A percentile compares a stretch with the other conserved stretches of the same genome.
These are phyloP conservation scores for Cardinalis cardinalis DNA, from an alignment of 2,113 vertebrate species.

Conservation along the genomic window DNA sequence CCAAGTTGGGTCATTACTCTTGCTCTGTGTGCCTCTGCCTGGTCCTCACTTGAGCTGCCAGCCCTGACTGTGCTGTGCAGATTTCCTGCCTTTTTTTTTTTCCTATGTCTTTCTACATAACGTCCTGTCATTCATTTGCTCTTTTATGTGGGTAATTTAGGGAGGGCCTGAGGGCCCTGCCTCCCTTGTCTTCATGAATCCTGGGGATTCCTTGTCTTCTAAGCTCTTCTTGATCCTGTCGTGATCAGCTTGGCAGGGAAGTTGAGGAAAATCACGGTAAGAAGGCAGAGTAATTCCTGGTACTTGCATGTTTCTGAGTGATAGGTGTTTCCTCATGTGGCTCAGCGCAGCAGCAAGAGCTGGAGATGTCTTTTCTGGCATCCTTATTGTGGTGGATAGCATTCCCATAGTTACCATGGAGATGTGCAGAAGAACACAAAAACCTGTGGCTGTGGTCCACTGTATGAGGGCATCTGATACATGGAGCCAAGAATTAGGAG, in stretches of 20 bases:
- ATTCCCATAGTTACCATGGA: neutral
- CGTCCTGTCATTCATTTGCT: neutral
- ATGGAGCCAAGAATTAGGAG: neutral
- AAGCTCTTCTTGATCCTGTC: neutral
- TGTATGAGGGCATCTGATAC: neutral
- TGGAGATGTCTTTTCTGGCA: accelerated
- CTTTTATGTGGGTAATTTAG: neutral
- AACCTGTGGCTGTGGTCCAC: accelerated
- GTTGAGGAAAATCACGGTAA: neutral
- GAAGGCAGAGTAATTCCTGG: neutral
- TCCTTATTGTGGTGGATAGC: neutral
- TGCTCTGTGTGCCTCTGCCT: neutral
- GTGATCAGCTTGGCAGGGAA: neutral
- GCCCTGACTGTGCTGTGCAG: neutral
- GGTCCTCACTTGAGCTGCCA: neutral
- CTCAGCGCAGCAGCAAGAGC: neutral
- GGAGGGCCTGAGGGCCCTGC: neutral
- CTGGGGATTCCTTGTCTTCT: neutral
- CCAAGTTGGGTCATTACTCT: neutral
- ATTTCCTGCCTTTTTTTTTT: neutral
- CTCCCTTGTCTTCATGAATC: neutral
- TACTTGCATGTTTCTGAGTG: neutral
- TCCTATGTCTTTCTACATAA: neutral
- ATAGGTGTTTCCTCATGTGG: accelerated
- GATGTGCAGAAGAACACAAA: neutral